Evolutionary conservation across 1,140 invertebrate species (phyloP).

Genomic region (Drosophila parabipectinata): DNA sequence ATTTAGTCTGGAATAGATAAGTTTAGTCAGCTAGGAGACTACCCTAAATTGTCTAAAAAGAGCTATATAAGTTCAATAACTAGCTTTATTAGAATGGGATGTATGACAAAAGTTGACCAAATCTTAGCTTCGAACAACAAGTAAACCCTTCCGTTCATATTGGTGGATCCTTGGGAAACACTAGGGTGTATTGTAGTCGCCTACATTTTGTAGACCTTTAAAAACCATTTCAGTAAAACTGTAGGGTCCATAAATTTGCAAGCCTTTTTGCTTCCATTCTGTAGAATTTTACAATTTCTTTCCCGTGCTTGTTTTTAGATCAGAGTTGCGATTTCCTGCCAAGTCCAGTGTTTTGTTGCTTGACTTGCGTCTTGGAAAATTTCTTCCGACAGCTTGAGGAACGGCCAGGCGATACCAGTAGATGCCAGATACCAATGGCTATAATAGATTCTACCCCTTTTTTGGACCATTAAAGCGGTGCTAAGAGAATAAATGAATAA

Average conservation of each 20-base stretch:
- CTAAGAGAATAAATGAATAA: constrained; percentile 30
- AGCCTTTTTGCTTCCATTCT: constrained; percentile 13
- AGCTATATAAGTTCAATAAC: background rate
- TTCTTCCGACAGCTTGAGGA: constrained; percentile 42
- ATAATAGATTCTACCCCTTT: constrained; percentile 12
- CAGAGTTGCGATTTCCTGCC: constrained; percentile 39
- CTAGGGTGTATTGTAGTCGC: background rate
- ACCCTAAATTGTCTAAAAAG: background rate
- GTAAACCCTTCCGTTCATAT: background rate
- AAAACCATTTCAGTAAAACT: constrained; percentile 2
- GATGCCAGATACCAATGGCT: constrained; percentile 30
- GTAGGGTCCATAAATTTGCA: constrained; percentile 25
- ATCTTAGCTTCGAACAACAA: too few relatives aligned
- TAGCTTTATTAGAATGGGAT: background rate
- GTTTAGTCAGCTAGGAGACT: constrained; percentile 2
- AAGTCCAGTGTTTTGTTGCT: constrained; percentile 20
- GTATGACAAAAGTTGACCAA: background rate
- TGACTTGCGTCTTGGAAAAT: constrained; percentile 30
- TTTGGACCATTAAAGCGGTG: constrained; percentile 1
- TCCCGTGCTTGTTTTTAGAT: constrained; percentile 23
- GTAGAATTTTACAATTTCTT: constrained; percentile 37
- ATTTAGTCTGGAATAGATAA: constrained; percentile 13
- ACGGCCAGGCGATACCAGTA: constrained; percentile 20
- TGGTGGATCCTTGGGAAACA: background rate
- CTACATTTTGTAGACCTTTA: background rate